These are phyloP conservation scores for Eleutherodactylus coqui DNA, from an alignment of 2,797 vertebrate species.

Conservation along the genomic window DNA sequence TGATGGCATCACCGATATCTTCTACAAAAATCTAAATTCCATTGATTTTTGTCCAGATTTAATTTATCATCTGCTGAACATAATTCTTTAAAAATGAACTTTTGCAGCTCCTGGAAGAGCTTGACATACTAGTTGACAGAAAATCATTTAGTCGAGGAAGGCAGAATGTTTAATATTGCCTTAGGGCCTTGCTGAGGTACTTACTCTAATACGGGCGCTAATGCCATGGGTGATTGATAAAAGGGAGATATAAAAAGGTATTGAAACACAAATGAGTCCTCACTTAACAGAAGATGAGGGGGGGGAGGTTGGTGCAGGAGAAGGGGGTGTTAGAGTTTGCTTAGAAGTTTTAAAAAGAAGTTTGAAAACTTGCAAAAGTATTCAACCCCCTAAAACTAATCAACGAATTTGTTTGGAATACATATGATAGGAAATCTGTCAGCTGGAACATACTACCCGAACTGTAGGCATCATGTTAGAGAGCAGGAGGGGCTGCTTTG, in stretches of 20 bases:
- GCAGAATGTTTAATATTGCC: constrained; percentile 74
- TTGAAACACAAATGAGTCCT: constrained; percentile 68
- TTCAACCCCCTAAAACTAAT: background rate
- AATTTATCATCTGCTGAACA: constrained; percentile 74
- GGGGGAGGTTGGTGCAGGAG: constrained; percentile 37
- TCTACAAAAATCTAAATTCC: constrained; percentile 75
- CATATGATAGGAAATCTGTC: too few species aligned
- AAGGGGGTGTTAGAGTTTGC: background rate
- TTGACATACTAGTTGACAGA: constrained; percentile 73
- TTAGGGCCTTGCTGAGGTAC: constrained; percentile 69
- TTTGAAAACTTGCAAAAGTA: background rate
- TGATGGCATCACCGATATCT: constrained; percentile 69
- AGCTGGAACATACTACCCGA: too few species aligned
- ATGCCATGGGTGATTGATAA: constrained; percentile 69
- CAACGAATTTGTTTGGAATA: too few species aligned
- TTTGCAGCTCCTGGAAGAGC: constrained; percentile 68
- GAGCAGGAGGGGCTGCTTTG: too few species aligned
- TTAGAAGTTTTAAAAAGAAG: constrained; percentile 35
- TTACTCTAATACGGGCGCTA: constrained; percentile 73
- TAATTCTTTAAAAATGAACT: constrained; percentile 77
- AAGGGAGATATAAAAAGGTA: constrained; percentile 64
- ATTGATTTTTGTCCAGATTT: constrained; percentile 76
- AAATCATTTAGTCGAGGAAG: constrained; percentile 77
- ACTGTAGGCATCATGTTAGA: too few species aligned
- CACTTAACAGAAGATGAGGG: constrained; percentile 32